Evolutionary conservation across 2,113 vertebrate species (phyloP).

Genomic region (Labeo catla): DNA sequence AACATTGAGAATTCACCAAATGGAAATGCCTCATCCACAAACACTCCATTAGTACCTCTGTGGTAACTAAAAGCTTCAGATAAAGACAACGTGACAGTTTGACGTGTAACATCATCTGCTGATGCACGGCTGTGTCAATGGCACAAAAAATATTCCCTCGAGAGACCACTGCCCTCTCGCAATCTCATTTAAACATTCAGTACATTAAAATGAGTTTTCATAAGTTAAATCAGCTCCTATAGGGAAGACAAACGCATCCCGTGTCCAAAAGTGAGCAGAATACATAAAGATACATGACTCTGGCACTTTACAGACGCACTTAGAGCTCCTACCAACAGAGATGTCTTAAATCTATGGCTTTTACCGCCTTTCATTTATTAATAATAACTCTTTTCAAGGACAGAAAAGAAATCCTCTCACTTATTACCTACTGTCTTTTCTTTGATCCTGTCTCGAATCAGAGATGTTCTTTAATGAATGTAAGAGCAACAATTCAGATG

Average conservation of each 20-base stretch:
- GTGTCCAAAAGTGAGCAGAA: background rate
- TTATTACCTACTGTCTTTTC: constrained; percentile 1
- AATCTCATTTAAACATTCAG: constrained; percentile 5
- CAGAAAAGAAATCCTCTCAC: background rate
- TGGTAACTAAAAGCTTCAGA: constrained; percentile 10
- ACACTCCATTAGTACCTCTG: constrained; percentile 5
- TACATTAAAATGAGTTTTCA: constrained; percentile 26
- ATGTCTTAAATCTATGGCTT: constrained; percentile 30
- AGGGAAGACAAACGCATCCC: background rate
- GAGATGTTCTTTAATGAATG: constrained; percentile 13
- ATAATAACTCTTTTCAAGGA: constrained; percentile 7
- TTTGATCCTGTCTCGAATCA: constrained; percentile 4
- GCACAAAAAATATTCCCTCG: background rate
- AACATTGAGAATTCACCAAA: background rate
- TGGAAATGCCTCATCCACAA: background rate
- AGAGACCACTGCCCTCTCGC: background rate
- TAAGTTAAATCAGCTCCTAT: constrained; percentile 5
- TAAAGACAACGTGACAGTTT: background rate
- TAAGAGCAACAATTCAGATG: background rate
- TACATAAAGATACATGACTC: background rate
- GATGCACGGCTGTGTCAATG: background rate
- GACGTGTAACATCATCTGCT: background rate
- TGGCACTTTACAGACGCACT: constrained; percentile 14
- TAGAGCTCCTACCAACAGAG: constrained; percentile 5
- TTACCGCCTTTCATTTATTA: constrained; percentile 41